phyloP scores from a whole-genome alignment of 92 coral and sea anemone species.

The Palythoa caribaeorum region DNA sequence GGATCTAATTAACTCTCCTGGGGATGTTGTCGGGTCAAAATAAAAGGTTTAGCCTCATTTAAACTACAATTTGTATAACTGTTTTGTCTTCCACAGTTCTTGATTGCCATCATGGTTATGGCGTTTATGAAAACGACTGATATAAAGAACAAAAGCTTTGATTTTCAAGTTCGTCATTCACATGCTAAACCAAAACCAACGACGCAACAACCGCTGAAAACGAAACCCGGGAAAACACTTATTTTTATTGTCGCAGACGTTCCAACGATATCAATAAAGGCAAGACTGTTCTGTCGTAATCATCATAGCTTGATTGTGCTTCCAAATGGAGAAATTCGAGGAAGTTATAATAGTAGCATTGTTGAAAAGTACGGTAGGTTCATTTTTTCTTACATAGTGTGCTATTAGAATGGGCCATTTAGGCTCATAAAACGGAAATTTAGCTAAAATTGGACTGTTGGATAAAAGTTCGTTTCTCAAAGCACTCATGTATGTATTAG shows the following conservation, averaged over 20 bases:
- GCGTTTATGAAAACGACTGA: background rate
- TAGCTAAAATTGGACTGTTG: too few relatives aligned
- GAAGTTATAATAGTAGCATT: slow-evolving; percentile 8
- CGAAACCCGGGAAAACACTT: background rate
- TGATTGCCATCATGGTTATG: background rate
- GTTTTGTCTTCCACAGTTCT: background rate
- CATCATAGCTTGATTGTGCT: slow-evolving; percentile 29
- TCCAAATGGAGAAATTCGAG: slow-evolving; percentile 21
- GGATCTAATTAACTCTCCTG: background rate
- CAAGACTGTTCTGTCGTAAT: slow-evolving; percentile 23
- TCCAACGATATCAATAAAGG: slow-evolving; percentile 27
- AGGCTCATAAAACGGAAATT: too few relatives aligned
- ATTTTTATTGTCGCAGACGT: slow-evolving; percentile 1
- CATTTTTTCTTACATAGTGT: too few relatives aligned
- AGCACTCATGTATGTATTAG: too few relatives aligned
- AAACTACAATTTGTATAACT: background rate
- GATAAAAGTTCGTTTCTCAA: too few relatives aligned
- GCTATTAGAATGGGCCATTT: too few relatives aligned
- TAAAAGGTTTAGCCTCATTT: background rate
- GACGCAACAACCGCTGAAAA: background rate
- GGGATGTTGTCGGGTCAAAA: background rate
- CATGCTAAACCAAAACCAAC: slow-evolving; percentile 6
- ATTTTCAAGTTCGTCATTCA: background rate
- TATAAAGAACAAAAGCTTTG: background rate
- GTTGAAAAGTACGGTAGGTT: slow-evolving; percentile 22